phyloP scores from a whole-genome alignment of 2,797 vertebrate genomes.

The Staurois parvus region DNA sequence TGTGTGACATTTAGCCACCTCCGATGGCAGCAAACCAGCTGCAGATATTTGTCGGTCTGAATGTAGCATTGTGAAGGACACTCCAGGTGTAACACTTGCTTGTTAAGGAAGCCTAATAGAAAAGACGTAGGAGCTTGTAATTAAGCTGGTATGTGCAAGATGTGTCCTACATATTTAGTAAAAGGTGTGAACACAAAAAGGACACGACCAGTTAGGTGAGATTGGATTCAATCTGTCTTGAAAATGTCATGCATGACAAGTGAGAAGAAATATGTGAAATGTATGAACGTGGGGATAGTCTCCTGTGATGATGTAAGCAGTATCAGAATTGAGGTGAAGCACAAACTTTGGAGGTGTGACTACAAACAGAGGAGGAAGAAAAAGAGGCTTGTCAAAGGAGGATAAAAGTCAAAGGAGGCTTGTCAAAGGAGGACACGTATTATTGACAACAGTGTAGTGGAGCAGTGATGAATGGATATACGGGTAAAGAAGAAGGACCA shows the following conservation, averaged over 20 bases:
- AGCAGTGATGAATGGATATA: not conserved
- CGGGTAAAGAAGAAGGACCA: not conserved
- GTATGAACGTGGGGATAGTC: not conserved
- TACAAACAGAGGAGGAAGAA: not conserved
- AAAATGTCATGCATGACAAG: not conserved
- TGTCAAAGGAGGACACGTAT: not conserved
- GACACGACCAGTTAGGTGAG: not conserved
- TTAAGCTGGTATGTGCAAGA: too few species aligned
- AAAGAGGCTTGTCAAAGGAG: not conserved
- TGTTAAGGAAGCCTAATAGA: too few species aligned
- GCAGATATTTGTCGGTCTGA: too few species aligned
- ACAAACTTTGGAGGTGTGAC: not conserved
- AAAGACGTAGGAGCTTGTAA: too few species aligned
- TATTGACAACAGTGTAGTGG: not conserved
- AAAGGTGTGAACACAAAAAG: not conserved
- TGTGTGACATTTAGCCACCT: too few species aligned
- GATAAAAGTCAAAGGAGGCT: not conserved
- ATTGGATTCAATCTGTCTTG: not conserved
- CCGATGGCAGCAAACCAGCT: too few species aligned
- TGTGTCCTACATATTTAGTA: too few species aligned
- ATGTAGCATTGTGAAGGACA: too few species aligned
- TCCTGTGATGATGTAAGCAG: not conserved
- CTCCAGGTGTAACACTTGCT: too few species aligned
- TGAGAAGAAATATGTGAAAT: not conserved
- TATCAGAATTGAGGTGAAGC: not conserved